A percentile compares a stretch with the other conserved stretches of the same genome.
Conservation (phyloP, 2,797 vertebrate species). For the Hydrophis major region DNA sequence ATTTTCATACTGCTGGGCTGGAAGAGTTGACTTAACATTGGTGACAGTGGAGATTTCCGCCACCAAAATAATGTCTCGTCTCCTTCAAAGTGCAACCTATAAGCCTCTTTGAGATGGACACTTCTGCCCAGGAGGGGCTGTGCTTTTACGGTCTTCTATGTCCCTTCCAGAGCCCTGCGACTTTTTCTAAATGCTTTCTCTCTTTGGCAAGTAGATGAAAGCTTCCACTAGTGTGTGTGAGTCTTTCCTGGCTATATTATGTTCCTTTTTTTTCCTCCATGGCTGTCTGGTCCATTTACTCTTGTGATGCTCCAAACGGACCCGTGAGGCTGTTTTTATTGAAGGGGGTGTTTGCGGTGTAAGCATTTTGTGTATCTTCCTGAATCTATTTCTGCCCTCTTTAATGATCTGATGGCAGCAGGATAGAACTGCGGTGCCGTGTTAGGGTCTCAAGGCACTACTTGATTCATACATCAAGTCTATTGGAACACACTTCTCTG, state of each 20-base stretch:
- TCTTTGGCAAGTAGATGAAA: neutral
- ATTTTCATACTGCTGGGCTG: neutral
- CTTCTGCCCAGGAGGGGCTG: neutral
- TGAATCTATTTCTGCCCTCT: neutral
- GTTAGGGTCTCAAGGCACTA: neutral
- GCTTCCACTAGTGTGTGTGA: neutral
- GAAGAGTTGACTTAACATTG: no score
- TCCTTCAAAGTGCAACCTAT: neutral
- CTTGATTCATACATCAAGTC: constrained; percentile 24
- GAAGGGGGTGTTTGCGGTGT: neutral
- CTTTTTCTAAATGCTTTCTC: neutral
- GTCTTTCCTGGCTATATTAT: neutral
- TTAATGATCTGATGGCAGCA: neutral
- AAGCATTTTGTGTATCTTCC: neutral
- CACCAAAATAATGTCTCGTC: neutral
- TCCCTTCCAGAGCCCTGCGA: no score
- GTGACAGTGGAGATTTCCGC: neutral
- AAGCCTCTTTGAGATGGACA: neutral
- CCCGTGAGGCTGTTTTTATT: no score
- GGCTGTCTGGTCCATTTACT: neutral
- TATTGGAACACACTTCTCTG: constrained; percentile 3
- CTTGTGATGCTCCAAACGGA: neutral
- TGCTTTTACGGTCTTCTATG: neutral
- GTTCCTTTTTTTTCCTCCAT: neutral
- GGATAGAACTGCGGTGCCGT: neutral